phyloP scores from a whole-genome alignment of 2,888 invertebrate species.

The Doris montereyensis region DNA sequence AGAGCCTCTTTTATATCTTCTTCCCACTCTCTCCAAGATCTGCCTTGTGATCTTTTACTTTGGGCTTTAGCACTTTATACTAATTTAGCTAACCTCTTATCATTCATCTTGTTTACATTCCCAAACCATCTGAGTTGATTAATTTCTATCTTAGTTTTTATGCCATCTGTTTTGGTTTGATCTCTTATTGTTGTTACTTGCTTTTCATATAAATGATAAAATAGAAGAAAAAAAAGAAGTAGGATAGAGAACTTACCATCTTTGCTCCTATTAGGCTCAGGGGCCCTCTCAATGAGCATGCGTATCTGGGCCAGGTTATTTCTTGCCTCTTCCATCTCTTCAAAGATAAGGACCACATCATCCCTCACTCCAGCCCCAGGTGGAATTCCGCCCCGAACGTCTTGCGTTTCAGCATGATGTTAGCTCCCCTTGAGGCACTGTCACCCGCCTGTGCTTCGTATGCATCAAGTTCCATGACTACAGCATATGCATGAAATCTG shows the following conservation, averaged over 20 bases:
- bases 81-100: no score
- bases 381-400: constrained; percentile 71
- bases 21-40: no score
- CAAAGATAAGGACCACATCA: constrained; percentile 71
- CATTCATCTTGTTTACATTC: no score
- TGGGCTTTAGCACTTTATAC: no score
- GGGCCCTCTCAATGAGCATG: constrained; percentile 54
- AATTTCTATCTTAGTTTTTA: no score
- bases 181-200: no score
- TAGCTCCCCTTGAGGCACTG: constrained; percentile 58
- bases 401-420: constrained; percentile 67
- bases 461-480: constrained; percentile 70
- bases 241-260: constrained; percentile 31
- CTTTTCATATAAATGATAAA: no score
- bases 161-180: no score
- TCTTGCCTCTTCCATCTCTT: constrained; percentile 71
- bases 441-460: constrained; percentile 66
- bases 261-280: constrained; percentile 47
- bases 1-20: no score
- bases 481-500: constrained; percentile 72
- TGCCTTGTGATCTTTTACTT: no score
- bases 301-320: constrained; percentile 64
- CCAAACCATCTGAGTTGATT: no score
- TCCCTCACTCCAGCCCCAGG: constrained; percentile 71
- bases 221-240: neutral